phyloP scores from a whole-genome alignment of 2,797 vertebrate genomes.

The Saguinus oedipus region DNA sequence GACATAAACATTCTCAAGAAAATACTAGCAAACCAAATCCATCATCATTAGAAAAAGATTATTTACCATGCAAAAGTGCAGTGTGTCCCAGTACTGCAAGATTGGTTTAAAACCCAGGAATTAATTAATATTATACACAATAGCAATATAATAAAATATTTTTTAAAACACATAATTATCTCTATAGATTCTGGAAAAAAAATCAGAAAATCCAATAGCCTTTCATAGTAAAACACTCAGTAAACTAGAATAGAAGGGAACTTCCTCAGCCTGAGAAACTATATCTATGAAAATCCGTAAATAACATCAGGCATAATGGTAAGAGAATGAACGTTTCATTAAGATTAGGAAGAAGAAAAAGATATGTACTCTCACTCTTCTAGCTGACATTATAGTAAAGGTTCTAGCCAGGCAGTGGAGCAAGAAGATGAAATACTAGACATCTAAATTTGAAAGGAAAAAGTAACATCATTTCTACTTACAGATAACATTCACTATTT shows the following conservation, averaged over 20 bases:
- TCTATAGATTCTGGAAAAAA: background rate
- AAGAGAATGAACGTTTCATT: background rate
- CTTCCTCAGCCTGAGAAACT: background rate
- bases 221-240: background rate
- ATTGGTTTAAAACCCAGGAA: background rate
- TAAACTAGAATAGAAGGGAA: background rate
- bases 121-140: background rate
- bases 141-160: background rate
- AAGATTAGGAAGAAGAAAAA: background rate
- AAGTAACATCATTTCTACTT: background rate
- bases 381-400: background rate
- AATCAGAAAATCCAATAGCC: background rate
- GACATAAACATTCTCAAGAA: background rate
- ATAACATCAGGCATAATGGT: background rate
- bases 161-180: background rate
- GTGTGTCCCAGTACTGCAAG: background rate
- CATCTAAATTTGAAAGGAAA: background rate
- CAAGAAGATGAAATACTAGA: background rate
- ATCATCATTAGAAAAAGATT: background rate
- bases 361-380: background rate
- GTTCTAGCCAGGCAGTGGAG: background rate
- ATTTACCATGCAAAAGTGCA: background rate
- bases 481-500: background rate
- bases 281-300: background rate
- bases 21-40: background rate